Percentiles rank a stretch among this genome's conserved stretches.
Conservation (phyloP, 2,113 vertebrate genomes). For the Tachuris rubrigastra region DNA sequence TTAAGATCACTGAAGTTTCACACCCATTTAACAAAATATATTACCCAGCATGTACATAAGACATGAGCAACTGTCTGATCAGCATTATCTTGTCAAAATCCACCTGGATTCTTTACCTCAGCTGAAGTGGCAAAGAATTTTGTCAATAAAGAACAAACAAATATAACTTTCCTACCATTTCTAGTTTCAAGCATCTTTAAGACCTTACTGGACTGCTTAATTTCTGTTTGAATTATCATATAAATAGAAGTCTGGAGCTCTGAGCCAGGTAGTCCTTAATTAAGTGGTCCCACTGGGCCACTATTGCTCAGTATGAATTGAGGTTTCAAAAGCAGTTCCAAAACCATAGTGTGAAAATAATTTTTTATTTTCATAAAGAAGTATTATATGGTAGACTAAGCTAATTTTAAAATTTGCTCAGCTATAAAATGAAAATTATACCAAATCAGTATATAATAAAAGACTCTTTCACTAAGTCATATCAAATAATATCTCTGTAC, state of each 20-base stretch:
- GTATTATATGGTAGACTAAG: background rate
- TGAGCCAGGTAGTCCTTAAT: background rate
- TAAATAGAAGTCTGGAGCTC: background rate
- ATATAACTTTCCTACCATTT: background rate
- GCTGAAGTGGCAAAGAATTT: background rate
- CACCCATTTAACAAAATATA: background rate
- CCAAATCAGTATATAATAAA: background rate
- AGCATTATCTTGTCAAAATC: background rate
- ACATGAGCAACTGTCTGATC: rapidly evolving
- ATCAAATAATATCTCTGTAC: constrained; percentile 5
- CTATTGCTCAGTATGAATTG: background rate
- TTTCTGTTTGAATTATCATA: background rate
- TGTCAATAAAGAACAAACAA: background rate
- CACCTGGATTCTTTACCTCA: background rate
- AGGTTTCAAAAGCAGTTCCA: background rate
- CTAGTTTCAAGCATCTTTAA: background rate
- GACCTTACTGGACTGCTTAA: background rate
- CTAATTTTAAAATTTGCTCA: constrained; percentile 22
- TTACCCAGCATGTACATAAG: background rate
- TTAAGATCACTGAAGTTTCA: background rate
- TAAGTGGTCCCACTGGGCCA: background rate
- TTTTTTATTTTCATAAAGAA: background rate
- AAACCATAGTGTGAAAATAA: background rate
- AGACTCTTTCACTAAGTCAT: background rate
- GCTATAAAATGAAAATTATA: background rate